phyloP scores from a whole-genome alignment of 2,797 vertebrate genomes.

The Diplodus sargus region DNA sequence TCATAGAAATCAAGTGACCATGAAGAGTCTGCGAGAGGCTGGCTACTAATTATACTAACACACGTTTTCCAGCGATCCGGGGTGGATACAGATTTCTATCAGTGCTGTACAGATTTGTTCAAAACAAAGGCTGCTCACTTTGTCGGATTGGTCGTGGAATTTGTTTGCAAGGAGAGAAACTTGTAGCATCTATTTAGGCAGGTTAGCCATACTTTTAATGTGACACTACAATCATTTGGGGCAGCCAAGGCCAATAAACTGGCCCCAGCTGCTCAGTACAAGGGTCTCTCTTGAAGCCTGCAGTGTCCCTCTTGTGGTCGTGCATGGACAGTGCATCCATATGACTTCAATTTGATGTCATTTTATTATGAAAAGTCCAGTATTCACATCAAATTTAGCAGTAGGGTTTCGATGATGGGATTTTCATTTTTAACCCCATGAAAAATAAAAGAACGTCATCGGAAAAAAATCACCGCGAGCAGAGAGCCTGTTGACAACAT shows the following conservation, averaged over 20 bases:
- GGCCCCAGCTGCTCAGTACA: background rate
- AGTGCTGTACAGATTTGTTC: background rate
- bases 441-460: background rate
- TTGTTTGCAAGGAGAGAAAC: background rate
- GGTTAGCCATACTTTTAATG: background rate
- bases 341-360: background rate
- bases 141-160: background rate
- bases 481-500: conserved; percentile 5
- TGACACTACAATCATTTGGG: background rate
- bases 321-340: background rate
- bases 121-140: background rate
- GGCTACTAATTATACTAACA: background rate
- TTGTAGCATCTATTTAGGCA: background rate
- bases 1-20: background rate
- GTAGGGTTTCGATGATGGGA: background rate
- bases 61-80: background rate
- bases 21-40: background rate
- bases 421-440: background rate
- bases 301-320: conserved; percentile 68
- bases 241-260: background rate
- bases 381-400: background rate
- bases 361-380: background rate
- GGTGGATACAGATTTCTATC: background rate
- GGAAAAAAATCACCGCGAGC: background rate
- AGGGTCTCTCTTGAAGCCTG: background rate